These are phyloP conservation scores for Pseudoatta argentina DNA, from an alignment of 1,140 invertebrate genomes.

Conservation along the genomic window DNA sequence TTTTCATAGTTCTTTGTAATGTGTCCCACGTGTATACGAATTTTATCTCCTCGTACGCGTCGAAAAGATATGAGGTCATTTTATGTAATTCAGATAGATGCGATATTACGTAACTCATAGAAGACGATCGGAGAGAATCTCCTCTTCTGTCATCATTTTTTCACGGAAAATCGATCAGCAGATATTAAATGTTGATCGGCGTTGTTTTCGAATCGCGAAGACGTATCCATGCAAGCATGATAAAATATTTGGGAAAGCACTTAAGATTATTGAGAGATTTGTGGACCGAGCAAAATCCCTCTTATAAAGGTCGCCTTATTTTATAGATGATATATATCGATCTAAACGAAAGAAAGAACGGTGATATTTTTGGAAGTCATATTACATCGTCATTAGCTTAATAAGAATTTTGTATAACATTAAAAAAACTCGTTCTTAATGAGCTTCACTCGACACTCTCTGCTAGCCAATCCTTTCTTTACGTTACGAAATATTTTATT, in stretches of 20 bases:
- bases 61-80: neutral
- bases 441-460: neutral
- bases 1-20: slow-evolving; percentile 19
- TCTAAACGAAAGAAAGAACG: slow-evolving; percentile 32
- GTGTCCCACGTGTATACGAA: neutral
- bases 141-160: neutral
- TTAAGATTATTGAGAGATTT: slow-evolving; percentile 51
- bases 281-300: neutral
- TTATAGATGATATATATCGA: slow-evolving; percentile 40
- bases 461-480: slow-evolving; percentile 8
- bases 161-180: slow-evolving; percentile 22
- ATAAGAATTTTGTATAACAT: slow-evolving; percentile 40
- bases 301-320: slow-evolving; percentile 36
- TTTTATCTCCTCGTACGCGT: neutral
- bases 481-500: slow-evolving; percentile 6
- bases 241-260: slow-evolving; percentile 51
- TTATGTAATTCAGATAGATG: slow-evolving; percentile 18
- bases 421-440: slow-evolving; percentile 50
- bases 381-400: slow-evolving; percentile 26
- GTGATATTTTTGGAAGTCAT: slow-evolving; percentile 41
- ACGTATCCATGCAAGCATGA: neutral
- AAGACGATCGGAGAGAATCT: slow-evolving; percentile 11
- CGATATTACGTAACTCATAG: neutral
- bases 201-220: slow-evolving; percentile 10
- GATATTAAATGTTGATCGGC: slow-evolving; percentile 33